Evolutionary conservation across 2,888 invertebrate genomes (phyloP).

Genomic region (Lepidochrysops patricia): DNA sequence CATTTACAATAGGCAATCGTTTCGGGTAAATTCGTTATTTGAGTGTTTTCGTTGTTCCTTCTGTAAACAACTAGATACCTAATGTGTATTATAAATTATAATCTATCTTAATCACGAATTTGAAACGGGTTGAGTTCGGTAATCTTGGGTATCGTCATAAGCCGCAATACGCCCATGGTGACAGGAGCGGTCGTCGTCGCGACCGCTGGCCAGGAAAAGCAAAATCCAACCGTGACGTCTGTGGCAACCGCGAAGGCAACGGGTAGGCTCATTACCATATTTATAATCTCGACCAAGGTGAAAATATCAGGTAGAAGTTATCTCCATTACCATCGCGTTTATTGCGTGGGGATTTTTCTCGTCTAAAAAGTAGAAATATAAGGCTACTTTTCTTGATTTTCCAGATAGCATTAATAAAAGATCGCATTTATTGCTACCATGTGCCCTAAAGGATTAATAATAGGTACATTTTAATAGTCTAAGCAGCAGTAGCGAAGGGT

Average conservation of each 20-base stretch:
- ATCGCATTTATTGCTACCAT: no score
- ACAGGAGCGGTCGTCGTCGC: conserved; percentile 55
- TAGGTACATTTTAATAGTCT: no score
- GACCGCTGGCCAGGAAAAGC: conserved; percentile 37
- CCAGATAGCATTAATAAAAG: no score
- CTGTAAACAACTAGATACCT: no score
- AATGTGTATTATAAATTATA: neutral
- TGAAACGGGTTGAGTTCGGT: conserved; percentile 34
- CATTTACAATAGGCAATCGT: conserved; percentile 40
- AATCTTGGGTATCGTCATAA: conserved; percentile 67
- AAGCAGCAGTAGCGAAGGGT: no score
- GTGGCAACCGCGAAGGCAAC: conserved; percentile 29
- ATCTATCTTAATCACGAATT: conserved; percentile 1
- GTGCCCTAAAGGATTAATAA: no score
- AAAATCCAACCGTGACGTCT: conserved; percentile 61
- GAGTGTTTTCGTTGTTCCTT: neutral
- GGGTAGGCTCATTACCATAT: conserved; percentile 8
- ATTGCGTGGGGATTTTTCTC: neutral
- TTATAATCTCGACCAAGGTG: conserved; percentile 12
- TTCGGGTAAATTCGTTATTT: conserved; percentile 31
- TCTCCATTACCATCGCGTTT: neutral
- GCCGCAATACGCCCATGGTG: conserved; percentile 64
- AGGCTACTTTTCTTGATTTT: neutral
- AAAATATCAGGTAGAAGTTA: neutral
- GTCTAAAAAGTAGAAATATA: neutral